Base-by-base conservation (phyloP, 2,797 vertebrate species). In the Scomberomorus guttatus region DNA sequence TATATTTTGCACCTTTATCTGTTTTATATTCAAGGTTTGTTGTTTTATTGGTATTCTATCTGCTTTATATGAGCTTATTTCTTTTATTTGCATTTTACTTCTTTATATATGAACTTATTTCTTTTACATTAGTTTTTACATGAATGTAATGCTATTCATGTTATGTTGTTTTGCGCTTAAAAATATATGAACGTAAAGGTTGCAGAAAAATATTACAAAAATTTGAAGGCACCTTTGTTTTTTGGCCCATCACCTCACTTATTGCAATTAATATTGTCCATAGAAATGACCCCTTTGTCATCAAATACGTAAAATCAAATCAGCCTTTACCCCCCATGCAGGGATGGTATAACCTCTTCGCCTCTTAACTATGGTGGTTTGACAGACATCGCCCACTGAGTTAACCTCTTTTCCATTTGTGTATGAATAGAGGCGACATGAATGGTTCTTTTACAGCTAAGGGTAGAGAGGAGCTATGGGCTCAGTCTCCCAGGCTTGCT, bases 341-440 rank as follows among this genome's bases (percentile, higher is more conserved):
- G 71, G 25, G 62, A 29, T 42, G 66, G 39, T 52, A 11, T 68
- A 70, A 85, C 79, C 75, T 74, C 80, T 79, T 64, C n/a, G 44
- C 64, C 60, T 83, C 82, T 77, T 77, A 75, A 46, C 72, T 50
- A 44, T 14, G 32, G 85, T 83, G 91, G 80, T 77, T 83, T 87
- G 90, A 87, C 81, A 81, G 84, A 86, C 55, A 5, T 83, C 80
- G 68, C 85, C 90, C 88, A 87, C 84, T 83, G 75, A 61, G 81
- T 86, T 82, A 90, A 89, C 85, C 89, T 81, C 82, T 75, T 72
- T 78, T 79, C 57, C 89, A 95, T 95, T 95, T 94, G 94, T 92
- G 83, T 95, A 87, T 95, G 94, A 95, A 96, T 94, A 80, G 94
- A 87, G n/a, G 75, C 56, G 59, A 71, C 78, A 79, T 94, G 87